Conservation (phyloP, 1,140 invertebrate genomes). For the Eumaeus atala region DNA sequence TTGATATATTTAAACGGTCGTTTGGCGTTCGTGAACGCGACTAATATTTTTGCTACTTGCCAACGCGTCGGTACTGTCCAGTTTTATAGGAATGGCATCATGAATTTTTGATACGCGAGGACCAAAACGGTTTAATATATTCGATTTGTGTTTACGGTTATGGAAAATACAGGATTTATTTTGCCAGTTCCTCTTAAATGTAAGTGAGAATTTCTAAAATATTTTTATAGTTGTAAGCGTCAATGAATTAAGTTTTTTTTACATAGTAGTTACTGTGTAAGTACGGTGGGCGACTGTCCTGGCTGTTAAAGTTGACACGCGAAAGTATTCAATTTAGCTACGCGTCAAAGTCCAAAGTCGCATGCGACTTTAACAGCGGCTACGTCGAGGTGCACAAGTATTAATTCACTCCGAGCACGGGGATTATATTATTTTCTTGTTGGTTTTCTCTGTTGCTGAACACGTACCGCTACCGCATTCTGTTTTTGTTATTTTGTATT, state of each 20-base stretch:
- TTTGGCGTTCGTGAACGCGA: conserved; percentile 52
- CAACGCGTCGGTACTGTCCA: conserved; percentile 55
- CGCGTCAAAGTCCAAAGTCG: conserved; percentile 4
- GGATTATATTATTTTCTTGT: conserved; percentile 34
- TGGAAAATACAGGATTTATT: conserved; percentile 69
- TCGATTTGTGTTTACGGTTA: conserved; percentile 35
- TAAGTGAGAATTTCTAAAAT: conserved; percentile 73
- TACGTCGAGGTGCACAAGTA: conserved; percentile 40
- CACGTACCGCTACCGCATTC: conserved; percentile 38
- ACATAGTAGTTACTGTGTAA: conserved; percentile 51
- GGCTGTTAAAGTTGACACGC: conserved; percentile 11
- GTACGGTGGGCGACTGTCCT: conserved; percentile 27
- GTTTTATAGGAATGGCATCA: conserved; percentile 64
- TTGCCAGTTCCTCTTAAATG: conserved; percentile 72
- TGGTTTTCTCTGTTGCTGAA: conserved; percentile 32
- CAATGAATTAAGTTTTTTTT: conserved; percentile 64
- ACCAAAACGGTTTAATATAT: conserved; percentile 58
- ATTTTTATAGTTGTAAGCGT: conserved; percentile 70
- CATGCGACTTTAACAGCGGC: conserved; percentile 5
- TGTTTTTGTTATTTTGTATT: conserved; percentile 42
- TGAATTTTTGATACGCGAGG: conserved; percentile 63
- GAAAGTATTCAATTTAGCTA: conserved; percentile 5
- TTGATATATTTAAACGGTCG: conserved; percentile 60
- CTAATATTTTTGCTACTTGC: conserved; percentile 71
- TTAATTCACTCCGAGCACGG: conserved; percentile 40